Evolutionary conservation across 2,113 vertebrate species (phyloP).

Genomic region (Pygoscelis antarcticus): DNA sequence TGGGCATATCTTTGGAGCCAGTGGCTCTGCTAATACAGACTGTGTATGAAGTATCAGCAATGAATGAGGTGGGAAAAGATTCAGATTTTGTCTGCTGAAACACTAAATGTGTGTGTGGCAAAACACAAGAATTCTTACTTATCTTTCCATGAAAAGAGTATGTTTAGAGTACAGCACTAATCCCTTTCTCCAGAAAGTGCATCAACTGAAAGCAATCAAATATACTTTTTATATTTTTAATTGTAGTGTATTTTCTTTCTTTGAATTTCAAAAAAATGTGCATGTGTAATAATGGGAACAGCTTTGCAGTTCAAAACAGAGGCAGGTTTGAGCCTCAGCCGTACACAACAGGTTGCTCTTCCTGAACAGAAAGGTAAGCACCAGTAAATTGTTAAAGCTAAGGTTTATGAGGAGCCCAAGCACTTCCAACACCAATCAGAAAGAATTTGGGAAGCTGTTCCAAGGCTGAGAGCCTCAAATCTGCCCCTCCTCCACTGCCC

Average conservation of each 20-base stretch:
- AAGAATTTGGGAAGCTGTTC: background rate
- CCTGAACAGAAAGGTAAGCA: background rate
- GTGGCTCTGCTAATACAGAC: background rate
- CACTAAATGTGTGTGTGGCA: background rate
- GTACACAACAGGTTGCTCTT: background rate
- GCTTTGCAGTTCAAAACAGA: constrained; percentile 30
- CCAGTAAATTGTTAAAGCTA: background rate
- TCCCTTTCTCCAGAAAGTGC: background rate
- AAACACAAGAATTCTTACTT: background rate
- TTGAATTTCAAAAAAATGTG: background rate
- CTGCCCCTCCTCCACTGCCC: background rate
- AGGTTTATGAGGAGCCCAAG: background rate
- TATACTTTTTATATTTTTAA: background rate
- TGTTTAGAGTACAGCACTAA: background rate
- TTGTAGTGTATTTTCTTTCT: background rate
- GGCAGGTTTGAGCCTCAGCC: background rate
- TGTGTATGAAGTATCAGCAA: background rate
- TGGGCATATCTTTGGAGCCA: background rate
- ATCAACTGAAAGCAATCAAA: background rate
- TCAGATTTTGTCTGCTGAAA: background rate
- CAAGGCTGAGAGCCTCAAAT: background rate
- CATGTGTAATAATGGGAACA: background rate
- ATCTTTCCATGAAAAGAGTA: background rate
- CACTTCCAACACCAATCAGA: background rate
- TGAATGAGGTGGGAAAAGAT: background rate